Base-by-base conservation (phyloP, 2,797 vertebrate species). In the Semaprochilodus insignis region DNA sequence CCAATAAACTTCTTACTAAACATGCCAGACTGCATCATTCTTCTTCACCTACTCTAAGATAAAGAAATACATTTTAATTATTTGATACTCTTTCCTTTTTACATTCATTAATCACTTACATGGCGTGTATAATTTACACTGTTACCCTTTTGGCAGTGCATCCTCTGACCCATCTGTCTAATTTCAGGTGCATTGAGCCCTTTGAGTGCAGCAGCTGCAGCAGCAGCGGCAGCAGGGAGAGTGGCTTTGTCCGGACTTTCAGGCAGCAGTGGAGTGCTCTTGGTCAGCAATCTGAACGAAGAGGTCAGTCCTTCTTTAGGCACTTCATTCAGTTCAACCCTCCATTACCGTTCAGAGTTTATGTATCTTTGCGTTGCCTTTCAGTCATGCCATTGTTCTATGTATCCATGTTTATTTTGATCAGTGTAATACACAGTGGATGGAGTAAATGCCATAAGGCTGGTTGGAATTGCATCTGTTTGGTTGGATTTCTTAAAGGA, bases 261-360 rank as follows among this genome's bases (percentile, higher is more conserved):
- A 4, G 94, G 95, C 89, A 93, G 94, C 90, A 96, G 96, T 48
- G 97, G 97, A 62, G 98, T 99, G 85, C 96, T 99, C 71, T 94
- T 99, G 90, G 97, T 97, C 94, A 99, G 98, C 97, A 99, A 99
- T 94, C 96, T 99, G 81, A 99, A 99, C 31, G 97, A 99, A 93
- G 97, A 99, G 98, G 98, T 99, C 91, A 96, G 97, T 94, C 85
- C 81, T 78, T 63, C 13, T 36, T 57, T 17, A 52, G 17, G 36
- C 59, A 11, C 10, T 17, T 3, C n/a, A 13, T 70, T 69, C 13
- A 27, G 74, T 57, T 55, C 23, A 15, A 65, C 36, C 0, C 25
- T 31, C 51, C 60, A 52, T 55, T 67, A 27, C 48, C 17, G 25
- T 77, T 73, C 52, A 36, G 27, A 66, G 34, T 80, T 21, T 83